Percentiles rank a stretch among this genome's conserved stretches.
phyloP scores from a whole-genome alignment of 2,888 invertebrate genomes.

The Meiosimyza platycephala region DNA sequence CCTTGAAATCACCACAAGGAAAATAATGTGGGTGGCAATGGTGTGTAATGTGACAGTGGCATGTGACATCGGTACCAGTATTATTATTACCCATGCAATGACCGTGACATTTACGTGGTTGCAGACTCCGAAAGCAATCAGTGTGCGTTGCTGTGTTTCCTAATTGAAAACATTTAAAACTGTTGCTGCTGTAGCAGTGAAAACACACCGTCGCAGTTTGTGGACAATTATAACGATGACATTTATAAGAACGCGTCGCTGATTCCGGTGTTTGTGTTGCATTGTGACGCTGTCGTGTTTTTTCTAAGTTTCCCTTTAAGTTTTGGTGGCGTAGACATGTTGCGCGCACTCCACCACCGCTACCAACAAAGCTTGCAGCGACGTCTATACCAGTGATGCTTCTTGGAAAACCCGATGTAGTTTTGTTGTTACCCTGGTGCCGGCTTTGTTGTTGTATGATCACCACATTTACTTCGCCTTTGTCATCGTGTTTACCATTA shows the following conservation, averaged over 20 bases:
- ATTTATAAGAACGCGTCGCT: conserved; percentile 36
- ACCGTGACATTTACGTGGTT: conserved; percentile 33
- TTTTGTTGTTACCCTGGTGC: conserved; percentile 32
- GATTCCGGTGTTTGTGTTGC: conserved; percentile 60
- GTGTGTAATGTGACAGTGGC: conserved; percentile 48
- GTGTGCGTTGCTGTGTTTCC: conserved; percentile 32
- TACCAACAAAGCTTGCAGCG: not conserved
- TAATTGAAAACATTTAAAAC: conserved; percentile 41
- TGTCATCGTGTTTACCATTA: conserved; percentile 47
- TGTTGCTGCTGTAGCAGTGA: conserved; percentile 36
- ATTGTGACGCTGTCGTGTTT: conserved; percentile 58
- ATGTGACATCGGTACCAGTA: conserved; percentile 42
- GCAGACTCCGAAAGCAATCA: conserved; percentile 39
- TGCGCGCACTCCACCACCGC: conserved; percentile 17
- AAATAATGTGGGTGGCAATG: conserved; percentile 48
- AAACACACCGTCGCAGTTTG: conserved; percentile 43
- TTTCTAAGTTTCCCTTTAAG: conserved; percentile 35
- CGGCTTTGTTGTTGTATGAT: conserved; percentile 51
- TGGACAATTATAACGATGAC: conserved; percentile 39
- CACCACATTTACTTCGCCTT: conserved; percentile 52
- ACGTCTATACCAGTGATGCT: conserved; percentile 22
- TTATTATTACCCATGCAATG: conserved; percentile 44
- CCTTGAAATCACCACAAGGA: conserved; percentile 38
- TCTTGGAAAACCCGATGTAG: conserved; percentile 16
- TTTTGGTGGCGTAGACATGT: conserved; percentile 45